Evolutionary conservation across 2,113 vertebrate genomes (phyloP).

Genomic region (Nerophis ophidion): DNA sequence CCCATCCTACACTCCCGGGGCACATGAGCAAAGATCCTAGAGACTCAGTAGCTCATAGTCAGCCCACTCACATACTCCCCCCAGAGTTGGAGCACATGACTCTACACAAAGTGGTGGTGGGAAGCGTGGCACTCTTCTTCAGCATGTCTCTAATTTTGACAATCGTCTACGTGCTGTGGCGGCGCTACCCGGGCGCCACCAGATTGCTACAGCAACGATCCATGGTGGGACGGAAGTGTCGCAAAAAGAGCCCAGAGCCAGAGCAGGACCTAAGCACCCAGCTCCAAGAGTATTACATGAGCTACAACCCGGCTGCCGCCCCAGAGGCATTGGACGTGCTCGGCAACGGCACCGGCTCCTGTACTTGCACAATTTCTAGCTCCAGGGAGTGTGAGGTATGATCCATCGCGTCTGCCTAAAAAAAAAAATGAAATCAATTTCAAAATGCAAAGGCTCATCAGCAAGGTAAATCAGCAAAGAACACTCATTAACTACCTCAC

Average conservation of each 20-base stretch:
- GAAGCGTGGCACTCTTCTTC: slow-evolving; percentile 93
- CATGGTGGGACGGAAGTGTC: slow-evolving; percentile 84
- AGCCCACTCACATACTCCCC: slow-evolving; percentile 68
- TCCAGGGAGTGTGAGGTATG: slow-evolving; percentile 99
- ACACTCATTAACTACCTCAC: slow-evolving; percentile 41
- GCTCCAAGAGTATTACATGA: slow-evolving; percentile 99
- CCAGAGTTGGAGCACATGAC: slow-evolving; percentile 91
- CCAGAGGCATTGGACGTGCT: slow-evolving; percentile 96
- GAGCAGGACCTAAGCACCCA: slow-evolving; percentile 96
- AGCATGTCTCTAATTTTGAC: slow-evolving; percentile 89
- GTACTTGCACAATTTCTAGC: slow-evolving; percentile 97
- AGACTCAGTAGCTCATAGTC: slow-evolving; percentile 54
- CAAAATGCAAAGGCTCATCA: slow-evolving; percentile 79
- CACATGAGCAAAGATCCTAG: slow-evolving; percentile 65
- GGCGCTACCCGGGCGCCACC: slow-evolving; percentile 89
- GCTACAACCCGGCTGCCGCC: slow-evolving; percentile 97
- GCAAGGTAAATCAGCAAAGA: slow-evolving; percentile 87
- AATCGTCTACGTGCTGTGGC: slow-evolving; percentile 94
- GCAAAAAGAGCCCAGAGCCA: slow-evolving; percentile 93
- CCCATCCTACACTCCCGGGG: slow-evolving; percentile 79
- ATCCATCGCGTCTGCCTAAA: slow-evolving; percentile 82
- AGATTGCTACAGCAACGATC: slow-evolving; percentile 89
- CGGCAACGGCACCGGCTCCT: slow-evolving; percentile 94
- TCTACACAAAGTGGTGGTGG: slow-evolving; percentile 95
- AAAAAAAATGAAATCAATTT: slow-evolving; percentile 69